A percentile compares a stretch with the other conserved stretches of the same genome.
Evolutionary conservation across 2,113 vertebrate genomes (phyloP).

Genomic region (Damaliscus lunatus): DNA sequence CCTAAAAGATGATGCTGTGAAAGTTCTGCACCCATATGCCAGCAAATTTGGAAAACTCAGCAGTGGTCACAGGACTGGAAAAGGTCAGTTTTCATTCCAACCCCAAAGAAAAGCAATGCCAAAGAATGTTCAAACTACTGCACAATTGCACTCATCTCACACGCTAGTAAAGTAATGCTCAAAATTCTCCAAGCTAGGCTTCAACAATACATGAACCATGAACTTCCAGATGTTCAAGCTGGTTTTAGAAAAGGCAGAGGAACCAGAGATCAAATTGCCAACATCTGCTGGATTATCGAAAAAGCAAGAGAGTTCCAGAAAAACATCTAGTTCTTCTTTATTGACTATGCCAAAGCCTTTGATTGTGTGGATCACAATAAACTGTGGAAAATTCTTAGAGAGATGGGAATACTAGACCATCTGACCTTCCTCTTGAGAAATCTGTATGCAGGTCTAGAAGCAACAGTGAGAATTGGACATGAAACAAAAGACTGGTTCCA

Average conservation of each 20-base stretch:
- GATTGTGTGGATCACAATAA: background rate
- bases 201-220: rapidly evolving
- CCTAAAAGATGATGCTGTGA: background rate
- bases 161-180: background rate
- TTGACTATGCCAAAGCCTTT: background rate
- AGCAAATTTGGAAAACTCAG: too few relatives aligned
- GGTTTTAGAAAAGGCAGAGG: background rate
- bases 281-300: rapidly evolving
- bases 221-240: background rate
- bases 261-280: background rate
- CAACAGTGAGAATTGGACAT: background rate
- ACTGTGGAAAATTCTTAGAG: background rate
- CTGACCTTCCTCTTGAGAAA: background rate
- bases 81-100: too few relatives aligned
- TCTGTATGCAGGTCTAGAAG: background rate
- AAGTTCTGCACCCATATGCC: too few relatives aligned
- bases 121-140: background rate
- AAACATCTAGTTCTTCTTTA: background rate
- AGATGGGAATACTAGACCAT: background rate
- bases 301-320: background rate
- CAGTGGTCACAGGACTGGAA: too few relatives aligned
- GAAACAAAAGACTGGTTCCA: background rate
- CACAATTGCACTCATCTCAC: background rate
- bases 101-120: too few relatives aligned
- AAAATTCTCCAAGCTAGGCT: background rate